Percentiles rank a stretch among this genome's conserved stretches.
These are phyloP conservation scores for Cephalopachus bancanus DNA, from an alignment of 2,797 vertebrate genomes.

Conservation along the genomic window DNA sequence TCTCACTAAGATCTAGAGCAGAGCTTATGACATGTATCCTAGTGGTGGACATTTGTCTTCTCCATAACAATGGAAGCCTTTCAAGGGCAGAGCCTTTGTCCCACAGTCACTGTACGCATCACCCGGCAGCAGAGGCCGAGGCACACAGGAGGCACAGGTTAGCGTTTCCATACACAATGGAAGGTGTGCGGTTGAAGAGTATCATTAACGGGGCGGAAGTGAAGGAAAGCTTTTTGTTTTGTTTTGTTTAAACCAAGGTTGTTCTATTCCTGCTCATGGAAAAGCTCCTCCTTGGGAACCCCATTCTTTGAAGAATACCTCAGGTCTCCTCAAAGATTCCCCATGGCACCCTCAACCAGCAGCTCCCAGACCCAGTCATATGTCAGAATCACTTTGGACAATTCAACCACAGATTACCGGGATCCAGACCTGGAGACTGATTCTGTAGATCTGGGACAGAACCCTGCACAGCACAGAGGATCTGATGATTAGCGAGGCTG, in stretches of 20 bases:
- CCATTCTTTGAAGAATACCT: slow-evolving; percentile 32
- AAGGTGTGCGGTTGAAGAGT: slow-evolving; percentile 8
- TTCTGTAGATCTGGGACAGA: not conserved
- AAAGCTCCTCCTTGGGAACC: not conserved
- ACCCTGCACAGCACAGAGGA: not conserved
- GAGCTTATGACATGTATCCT: not conserved
- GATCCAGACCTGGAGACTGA: not conserved
- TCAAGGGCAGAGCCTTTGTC: slow-evolving; percentile 26
- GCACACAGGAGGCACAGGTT: not conserved
- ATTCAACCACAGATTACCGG: slow-evolving; percentile 11
- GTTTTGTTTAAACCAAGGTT: slow-evolving; percentile 35
- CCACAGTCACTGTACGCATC: not conserved
- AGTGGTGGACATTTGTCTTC: slow-evolving; percentile 35
- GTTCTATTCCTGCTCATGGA: slow-evolving; percentile 25
- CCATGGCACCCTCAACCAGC: not conserved
- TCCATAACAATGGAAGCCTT: not conserved
- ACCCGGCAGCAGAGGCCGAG: not conserved
- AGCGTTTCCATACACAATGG: not conserved
- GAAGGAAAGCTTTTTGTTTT: not conserved
- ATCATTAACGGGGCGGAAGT: slow-evolving; percentile 15
- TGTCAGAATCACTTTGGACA: slow-evolving; percentile 12
- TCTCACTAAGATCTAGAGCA: slow-evolving; percentile 1
- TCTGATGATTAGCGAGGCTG: not conserved
- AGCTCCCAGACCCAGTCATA: slow-evolving; percentile 49
- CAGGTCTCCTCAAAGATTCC: not conserved